phyloP scores from a whole-genome alignment of 2,113 vertebrate species.

The Paradoxurus hermaphroditus region DNA sequence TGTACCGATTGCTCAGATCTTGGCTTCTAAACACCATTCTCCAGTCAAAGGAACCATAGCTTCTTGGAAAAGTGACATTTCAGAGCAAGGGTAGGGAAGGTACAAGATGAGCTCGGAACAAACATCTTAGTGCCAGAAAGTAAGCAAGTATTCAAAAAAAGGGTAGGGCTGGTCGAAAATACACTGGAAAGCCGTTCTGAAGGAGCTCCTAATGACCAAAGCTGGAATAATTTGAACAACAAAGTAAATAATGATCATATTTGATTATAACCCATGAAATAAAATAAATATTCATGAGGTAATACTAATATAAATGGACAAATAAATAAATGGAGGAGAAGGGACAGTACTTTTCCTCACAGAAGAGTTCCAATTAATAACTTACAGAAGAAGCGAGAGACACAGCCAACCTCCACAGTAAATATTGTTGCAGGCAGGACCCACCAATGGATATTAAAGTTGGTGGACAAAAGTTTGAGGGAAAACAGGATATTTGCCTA shows the following conservation, averaged over 20 bases:
- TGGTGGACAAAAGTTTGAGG: background rate
- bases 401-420: background rate
- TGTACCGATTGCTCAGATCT: background rate
- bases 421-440: background rate
- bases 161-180: background rate
- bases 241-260: background rate
- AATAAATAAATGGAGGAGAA: background rate
- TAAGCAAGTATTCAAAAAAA: background rate
- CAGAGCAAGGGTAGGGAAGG: background rate
- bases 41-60: background rate
- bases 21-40: background rate
- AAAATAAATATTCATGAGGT: constrained; percentile 30
- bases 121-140: background rate
- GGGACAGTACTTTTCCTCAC: background rate
- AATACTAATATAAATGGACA: background rate
- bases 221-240: background rate
- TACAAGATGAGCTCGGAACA: background rate
- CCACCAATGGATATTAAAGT: background rate
- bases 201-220: background rate
- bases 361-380: constrained; percentile 6
- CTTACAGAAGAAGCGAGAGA: background rate
- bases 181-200: background rate
- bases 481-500: background rate
- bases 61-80: background rate
- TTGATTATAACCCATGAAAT: background rate